Conservation (phyloP, 1,140 invertebrate species). For the Drepana arcuata region DNA sequence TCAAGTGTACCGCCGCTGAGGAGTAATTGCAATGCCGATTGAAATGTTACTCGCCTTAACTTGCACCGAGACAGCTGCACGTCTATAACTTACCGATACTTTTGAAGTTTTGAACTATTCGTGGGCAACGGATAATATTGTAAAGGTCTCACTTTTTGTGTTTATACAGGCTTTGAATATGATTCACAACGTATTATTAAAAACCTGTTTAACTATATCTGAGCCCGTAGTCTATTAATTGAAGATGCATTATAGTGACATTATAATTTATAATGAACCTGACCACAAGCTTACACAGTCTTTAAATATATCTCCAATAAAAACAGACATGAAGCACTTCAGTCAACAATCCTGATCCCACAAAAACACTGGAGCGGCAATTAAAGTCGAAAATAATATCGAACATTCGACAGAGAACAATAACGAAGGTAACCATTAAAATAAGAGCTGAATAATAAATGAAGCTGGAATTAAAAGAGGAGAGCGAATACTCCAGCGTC, state of each 20-base stretch:
- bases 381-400: conserved; percentile 60
- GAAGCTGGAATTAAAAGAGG: conserved; percentile 53
- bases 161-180: neutral
- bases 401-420: conserved; percentile 37
- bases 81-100: too few relatives aligned
- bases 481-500: conserved; percentile 20
- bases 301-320: conserved; percentile 12
- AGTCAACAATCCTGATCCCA: conserved; percentile 17
- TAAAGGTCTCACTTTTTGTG: neutral
- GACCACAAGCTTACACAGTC: conserved; percentile 4
- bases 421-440: conserved; percentile 68
- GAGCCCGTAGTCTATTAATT: too few relatives aligned
- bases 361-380: conserved; percentile 32
- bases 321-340: conserved; percentile 25
- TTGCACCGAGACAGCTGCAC: too few relatives aligned
- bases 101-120: conserved; percentile 3
- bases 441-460: conserved; percentile 67
- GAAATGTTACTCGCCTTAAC: conserved; percentile 62
- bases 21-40: conserved; percentile 64
- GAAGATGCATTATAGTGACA: neutral
- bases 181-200: neutral
- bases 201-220: too few relatives aligned
- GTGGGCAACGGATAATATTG: conserved; percentile 4
- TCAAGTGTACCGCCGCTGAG: conserved; percentile 60
- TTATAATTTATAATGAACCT: conserved; percentile 5